These are phyloP conservation scores for Saccostrea echinata DNA, from an alignment of 1,140 invertebrate genomes.

Conservation along the genomic window DNA sequence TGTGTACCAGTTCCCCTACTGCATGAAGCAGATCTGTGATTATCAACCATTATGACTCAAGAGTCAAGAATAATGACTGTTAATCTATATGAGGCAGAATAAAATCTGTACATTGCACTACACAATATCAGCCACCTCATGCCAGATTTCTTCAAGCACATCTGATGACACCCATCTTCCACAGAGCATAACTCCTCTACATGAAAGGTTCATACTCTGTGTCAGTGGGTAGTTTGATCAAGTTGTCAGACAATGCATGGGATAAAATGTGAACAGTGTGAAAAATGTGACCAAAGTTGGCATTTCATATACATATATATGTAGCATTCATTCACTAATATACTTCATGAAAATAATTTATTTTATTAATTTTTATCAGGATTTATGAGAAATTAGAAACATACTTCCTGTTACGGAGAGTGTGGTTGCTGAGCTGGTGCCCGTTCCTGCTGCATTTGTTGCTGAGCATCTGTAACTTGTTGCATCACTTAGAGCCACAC, in stretches of 20 bases:
- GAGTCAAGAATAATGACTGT: background rate
- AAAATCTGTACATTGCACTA: background rate
- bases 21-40: background rate
- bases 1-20: constrained; percentile 15
- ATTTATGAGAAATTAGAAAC: background rate
- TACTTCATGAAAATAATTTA: background rate
- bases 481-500: constrained; percentile 8
- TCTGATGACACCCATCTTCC: background rate
- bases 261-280: constrained; percentile 31
- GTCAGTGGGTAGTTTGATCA: background rate
- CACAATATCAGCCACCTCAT: background rate
- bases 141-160: background rate
- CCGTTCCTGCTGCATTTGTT: constrained; percentile 39
- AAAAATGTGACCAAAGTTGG: background rate
- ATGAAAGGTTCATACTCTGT: background rate
- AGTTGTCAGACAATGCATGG: background rate
- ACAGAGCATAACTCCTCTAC: background rate
- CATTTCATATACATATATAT: background rate
- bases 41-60: background rate
- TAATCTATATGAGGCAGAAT: background rate
- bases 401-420: constrained; percentile 46
- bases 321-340: background rate
- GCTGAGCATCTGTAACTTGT: constrained; percentile 25
- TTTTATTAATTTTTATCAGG: background rate
- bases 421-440: constrained; percentile 8